Evolutionary conservation across 2,888 invertebrate genomes (phyloP), one percentile per base, ranked within the genome.

Genomic region (Tiliacea aurago): DNA sequence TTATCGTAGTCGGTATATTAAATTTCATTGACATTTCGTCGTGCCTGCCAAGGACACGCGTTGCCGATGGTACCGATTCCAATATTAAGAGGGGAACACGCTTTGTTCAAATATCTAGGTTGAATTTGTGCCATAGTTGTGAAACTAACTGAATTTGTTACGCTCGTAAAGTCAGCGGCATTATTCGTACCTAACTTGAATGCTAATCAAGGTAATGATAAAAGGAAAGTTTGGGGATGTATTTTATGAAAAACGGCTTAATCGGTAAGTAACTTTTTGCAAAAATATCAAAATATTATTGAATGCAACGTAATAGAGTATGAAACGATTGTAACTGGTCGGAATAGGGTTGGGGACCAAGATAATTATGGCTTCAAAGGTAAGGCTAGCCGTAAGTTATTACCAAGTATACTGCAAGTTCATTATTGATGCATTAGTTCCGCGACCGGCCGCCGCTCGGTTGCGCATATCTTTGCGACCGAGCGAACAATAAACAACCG

Each of bases 1-100:
- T 96, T 95, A 96, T 92, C 91, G 93, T 93, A 91, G 88, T 90
- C 91, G 87, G 93, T 93, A 94, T 96, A 96, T 95, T 95, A 93
- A 93, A 93, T 95, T 95, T 92, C 95, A 95, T 95, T 95, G 95
- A 94, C 93, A 91, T 93, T 93, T 89, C 83, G 91, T 89, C 89
- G 91, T 91, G 91, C 92, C 89, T 92, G 91, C 92, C 92, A 95
- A 95, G 95, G 95, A 93, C 95, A 93, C 91, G 90, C 92, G 91
- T 89, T 90, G 87, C 90, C 90, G 88, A 91, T 90, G 90, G 87
- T 90, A 91, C 87, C 87, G 88, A 86, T 90, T 91, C 87, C 90
- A 89, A 91, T 91, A 90, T 89, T 87, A 81, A 77, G 76, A 89
- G 90, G 91, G 91, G 87, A 88, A 85, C 83, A 83, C 78, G 86